Percentiles rank a stretch among this genome's conserved stretches.
phyloP scores from a whole-genome alignment of 2,113 vertebrate species.

The Hymenochirus boettgeri region DNA sequence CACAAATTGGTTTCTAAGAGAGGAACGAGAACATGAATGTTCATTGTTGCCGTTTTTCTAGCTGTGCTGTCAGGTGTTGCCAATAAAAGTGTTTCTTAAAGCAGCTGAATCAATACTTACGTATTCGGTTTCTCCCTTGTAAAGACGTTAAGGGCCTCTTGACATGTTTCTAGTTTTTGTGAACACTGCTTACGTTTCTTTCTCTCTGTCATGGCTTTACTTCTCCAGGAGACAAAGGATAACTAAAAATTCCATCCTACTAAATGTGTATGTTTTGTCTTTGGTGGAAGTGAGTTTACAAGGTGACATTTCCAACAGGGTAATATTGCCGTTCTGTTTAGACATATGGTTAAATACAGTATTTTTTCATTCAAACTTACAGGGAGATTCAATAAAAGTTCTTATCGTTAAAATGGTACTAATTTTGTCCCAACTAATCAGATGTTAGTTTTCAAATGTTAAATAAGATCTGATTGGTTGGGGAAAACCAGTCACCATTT shows the following conservation, averaged over 20 bases:
- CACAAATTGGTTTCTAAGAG: no score
- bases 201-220: neutral
- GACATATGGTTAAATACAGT: slow-evolving; percentile 23
- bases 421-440: no score
- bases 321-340: slow-evolving; percentile 20
- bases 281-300: slow-evolving; percentile 36
- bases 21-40: neutral
- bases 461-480: no score
- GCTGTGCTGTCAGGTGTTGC: neutral
- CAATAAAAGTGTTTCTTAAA: slow-evolving; percentile 1
- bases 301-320: slow-evolving; percentile 30
- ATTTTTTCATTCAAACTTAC: slow-evolving; percentile 43
- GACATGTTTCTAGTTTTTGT: neutral
- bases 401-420: no score
- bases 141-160: neutral
- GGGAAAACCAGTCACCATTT: no score
- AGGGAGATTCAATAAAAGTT: no score
- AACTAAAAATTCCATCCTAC: neutral
- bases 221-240: neutral
- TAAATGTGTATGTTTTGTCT: slow-evolving; percentile 12
- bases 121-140: neutral
- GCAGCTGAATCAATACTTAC: neutral
- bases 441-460: no score
- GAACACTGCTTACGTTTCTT: neutral
- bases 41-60: neutral